These are phyloP conservation scores for Callaeas wilsoni DNA, from an alignment of 2,113 vertebrate species.

Conservation along the genomic window DNA sequence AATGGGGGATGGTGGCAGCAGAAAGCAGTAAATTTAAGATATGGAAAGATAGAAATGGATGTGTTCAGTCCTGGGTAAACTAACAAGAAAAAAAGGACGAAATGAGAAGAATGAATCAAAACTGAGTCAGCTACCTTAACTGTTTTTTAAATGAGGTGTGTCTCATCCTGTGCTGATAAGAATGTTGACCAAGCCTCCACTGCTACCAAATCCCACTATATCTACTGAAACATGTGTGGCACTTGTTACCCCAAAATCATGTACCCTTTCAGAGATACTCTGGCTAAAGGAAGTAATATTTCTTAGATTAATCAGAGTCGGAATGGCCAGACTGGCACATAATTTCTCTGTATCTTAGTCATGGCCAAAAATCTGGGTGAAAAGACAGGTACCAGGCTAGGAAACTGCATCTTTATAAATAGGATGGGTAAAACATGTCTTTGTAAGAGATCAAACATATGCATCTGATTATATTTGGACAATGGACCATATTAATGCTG, in stretches of 20 bases:
- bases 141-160: neutral
- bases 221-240: neutral
- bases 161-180: neutral
- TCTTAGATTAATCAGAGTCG: neutral
- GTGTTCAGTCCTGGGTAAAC: neutral
- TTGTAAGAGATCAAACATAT: neutral
- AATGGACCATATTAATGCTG: accelerated
- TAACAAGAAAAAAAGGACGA: neutral
- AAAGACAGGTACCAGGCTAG: neutral
- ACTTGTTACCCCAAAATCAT: neutral
- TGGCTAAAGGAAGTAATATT: neutral
- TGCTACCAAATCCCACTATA: neutral
- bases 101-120: constrained; percentile 1
- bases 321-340: neutral
- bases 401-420: neutral
- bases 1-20: neutral
- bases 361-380: neutral
- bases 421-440: neutral
- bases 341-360: neutral
- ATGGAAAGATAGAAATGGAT: neutral
- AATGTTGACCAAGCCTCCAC: neutral
- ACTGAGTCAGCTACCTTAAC: neutral
- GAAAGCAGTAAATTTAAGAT: neutral
- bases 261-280: neutral
- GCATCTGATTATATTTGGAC: neutral